These are phyloP conservation scores for Hoplodrina blanda DNA, from an alignment of 2,888 invertebrate genomes.

Conservation along the genomic window DNA sequence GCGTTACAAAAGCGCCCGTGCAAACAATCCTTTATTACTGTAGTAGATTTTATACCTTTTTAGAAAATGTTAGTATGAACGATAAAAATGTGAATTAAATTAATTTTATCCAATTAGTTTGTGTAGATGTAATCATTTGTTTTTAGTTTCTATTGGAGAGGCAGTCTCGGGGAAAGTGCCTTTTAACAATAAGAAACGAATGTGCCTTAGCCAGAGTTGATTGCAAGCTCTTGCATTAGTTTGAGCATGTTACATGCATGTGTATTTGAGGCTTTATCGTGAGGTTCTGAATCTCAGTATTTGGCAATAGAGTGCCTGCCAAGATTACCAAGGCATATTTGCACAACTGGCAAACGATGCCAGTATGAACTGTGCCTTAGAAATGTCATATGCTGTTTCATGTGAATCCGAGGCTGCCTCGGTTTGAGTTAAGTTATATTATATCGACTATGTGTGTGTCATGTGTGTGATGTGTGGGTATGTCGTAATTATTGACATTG, in stretches of 20 bases:
- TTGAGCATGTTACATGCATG: not conserved
- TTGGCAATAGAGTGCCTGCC: no score
- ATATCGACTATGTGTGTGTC: slow-evolving; percentile 31
- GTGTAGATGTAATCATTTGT: slow-evolving; percentile 60
- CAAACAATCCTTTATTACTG: not conserved
- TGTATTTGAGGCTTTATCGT: not conserved
- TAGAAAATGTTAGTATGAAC: slow-evolving; percentile 23
- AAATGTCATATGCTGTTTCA: not conserved
- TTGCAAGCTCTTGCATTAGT: not conserved
- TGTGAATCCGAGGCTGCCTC: slow-evolving; percentile 41
- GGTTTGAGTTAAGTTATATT: slow-evolving; percentile 30
- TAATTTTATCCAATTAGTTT: slow-evolving; percentile 37
- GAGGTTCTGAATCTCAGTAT: not conserved
- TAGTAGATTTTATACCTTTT: slow-evolving; percentile 21
- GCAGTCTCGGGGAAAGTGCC: slow-evolving; percentile 37
- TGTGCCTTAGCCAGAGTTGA: not conserved
- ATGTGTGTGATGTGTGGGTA: slow-evolving; percentile 25
- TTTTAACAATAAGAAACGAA: slow-evolving; percentile 4
- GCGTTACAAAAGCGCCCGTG: not conserved
- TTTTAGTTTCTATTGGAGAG: slow-evolving; percentile 51
- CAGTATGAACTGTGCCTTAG: slow-evolving; percentile 26
- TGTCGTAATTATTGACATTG: slow-evolving; percentile 52
- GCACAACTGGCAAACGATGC: not conserved
- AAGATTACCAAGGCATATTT: not conserved
- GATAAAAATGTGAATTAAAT: slow-evolving; percentile 36